Percentiles rank a stretch among this genome's conserved stretches.
Evolutionary conservation across 2,797 vertebrate species (phyloP).

Genomic region (Agapornis canus): DNA sequence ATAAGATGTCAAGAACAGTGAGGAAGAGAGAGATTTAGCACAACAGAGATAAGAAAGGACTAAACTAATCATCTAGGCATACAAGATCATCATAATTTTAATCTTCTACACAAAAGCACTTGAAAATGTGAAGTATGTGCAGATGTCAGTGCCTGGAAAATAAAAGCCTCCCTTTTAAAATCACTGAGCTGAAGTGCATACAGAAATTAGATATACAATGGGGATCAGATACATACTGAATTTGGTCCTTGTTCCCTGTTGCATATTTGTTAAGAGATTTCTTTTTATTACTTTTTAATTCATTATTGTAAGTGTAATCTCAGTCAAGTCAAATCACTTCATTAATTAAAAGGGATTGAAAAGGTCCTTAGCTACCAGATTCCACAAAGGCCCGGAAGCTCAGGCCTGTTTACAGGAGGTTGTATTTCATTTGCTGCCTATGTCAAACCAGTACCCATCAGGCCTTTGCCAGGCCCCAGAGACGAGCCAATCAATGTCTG

Average conservation of each 20-base stretch:
- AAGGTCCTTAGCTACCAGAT: constrained; percentile 88
- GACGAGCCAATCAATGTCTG: constrained; percentile 93
- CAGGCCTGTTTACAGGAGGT: constrained; percentile 90
- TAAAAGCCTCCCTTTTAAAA: constrained; percentile 15
- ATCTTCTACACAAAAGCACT: not conserved
- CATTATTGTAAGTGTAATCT: constrained; percentile 84
- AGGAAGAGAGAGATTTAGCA: not conserved
- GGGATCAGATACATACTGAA: not conserved
- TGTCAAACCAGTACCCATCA: constrained; percentile 85
- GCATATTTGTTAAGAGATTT: constrained; percentile 52
- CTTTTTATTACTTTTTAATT: constrained; percentile 72
- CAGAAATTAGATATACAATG: not conserved
- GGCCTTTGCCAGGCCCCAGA: constrained; percentile 77
- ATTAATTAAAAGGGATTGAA: constrained; percentile 93
- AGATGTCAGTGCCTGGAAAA: not conserved
- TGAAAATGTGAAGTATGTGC: not conserved
- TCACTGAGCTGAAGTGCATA: not conserved
- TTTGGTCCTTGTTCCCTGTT: constrained; percentile 14
- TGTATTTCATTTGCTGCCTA: constrained; percentile 92
- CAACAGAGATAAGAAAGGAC: not conserved
- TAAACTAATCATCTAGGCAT: not conserved
- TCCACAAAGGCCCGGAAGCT: constrained; percentile 84
- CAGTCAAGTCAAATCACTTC: constrained; percentile 88
- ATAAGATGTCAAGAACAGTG: not conserved
- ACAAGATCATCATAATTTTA: constrained; percentile 1